These are phyloP conservation scores for Myotis planiceps DNA, from an alignment of 2,797 vertebrate species.

Conservation along the genomic window DNA sequence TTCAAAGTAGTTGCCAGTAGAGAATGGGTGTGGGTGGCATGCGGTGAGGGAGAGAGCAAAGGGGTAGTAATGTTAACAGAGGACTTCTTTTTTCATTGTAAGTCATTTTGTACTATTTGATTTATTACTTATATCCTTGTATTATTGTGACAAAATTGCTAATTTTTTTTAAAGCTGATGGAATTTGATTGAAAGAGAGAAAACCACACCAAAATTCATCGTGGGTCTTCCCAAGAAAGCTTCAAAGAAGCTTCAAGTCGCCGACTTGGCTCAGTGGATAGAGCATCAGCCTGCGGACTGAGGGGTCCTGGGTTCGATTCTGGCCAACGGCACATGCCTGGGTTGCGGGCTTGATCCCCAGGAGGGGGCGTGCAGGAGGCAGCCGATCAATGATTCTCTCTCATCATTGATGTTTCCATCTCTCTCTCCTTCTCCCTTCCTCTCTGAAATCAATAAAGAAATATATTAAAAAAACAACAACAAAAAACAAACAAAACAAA, in stretches of 20 bases:
- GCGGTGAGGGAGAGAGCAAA: accelerated
- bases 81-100: not conserved
- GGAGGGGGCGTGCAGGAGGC: too few species aligned
- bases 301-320: too few species aligned
- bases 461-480: too few species aligned
- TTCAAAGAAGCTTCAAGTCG: not conserved
- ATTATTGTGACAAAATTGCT: not conserved
- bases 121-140: not conserved
- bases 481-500: too few species aligned
- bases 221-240: not conserved
- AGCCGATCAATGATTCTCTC: too few species aligned
- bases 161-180: not conserved
- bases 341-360: too few species aligned
- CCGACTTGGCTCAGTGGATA: too few species aligned
- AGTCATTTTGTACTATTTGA: not conserved
- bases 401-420: too few species aligned
- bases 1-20: not conserved
- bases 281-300: too few species aligned
- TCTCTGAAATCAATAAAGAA: too few species aligned
- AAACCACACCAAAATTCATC: not conserved
- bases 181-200: not conserved
- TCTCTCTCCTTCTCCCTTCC: too few species aligned
- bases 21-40: not conserved
- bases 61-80: not conserved
- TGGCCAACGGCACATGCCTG: too few species aligned